Evolutionary conservation across 2,888 invertebrate species (phyloP).

Genomic region (Orthosia gracilis): DNA sequence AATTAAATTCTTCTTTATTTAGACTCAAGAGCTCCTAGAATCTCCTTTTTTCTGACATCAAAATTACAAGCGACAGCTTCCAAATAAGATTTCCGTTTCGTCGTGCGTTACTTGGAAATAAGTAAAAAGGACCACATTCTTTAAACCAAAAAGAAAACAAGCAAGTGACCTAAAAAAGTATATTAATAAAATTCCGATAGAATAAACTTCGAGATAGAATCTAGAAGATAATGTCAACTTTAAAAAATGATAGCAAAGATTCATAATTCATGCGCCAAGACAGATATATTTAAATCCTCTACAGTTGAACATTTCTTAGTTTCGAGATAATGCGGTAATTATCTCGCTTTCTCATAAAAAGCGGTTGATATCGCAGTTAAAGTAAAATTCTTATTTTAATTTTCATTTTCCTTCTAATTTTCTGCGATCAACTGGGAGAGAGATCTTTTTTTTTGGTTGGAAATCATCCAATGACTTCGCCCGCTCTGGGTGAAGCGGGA

Average conservation of each 20-base stretch:
- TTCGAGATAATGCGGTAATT: background rate
- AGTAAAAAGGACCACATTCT: background rate
- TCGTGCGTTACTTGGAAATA: background rate
- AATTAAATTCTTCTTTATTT: background rate
- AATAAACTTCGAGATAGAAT: background rate
- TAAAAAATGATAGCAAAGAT: background rate
- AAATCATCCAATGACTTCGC: too few relatives aligned
- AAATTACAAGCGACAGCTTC: background rate
- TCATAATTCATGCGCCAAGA: background rate
- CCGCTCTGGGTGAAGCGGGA: too few relatives aligned
- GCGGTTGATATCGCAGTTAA: background rate
- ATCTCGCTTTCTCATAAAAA: background rate
- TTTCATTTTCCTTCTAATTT: constrained; percentile 3
- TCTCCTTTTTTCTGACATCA: background rate
- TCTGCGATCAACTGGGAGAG: background rate
- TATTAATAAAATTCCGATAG: background rate
- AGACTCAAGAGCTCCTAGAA: background rate
- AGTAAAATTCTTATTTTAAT: background rate
- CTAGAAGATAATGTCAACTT: background rate
- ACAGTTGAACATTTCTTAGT: constrained; percentile 8
- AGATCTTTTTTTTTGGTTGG: too few relatives aligned
- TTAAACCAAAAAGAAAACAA: background rate
- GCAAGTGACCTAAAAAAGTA: background rate
- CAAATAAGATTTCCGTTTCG: background rate
- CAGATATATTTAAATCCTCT: constrained; percentile 1